phyloP scores from a whole-genome alignment of 2,888 invertebrate species.

The Stegophylla sp. region DNA sequence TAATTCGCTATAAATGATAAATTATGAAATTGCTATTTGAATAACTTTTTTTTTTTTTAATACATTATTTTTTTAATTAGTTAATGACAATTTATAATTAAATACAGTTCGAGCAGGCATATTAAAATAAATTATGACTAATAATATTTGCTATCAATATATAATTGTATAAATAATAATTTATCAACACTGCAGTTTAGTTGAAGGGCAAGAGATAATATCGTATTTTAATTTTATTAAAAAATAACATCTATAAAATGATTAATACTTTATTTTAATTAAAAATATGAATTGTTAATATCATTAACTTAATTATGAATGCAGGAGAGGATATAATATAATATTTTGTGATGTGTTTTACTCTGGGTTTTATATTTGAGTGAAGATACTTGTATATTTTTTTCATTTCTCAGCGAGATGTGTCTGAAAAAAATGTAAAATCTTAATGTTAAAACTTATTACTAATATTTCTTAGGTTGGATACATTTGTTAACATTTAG shows the following conservation, averaged over 20 bases:
- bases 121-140: background rate
- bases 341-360: background rate
- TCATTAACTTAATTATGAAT: background rate
- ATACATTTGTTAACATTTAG: background rate
- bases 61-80: background rate
- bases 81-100: background rate
- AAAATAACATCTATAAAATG: background rate
- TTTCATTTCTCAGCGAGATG: background rate
- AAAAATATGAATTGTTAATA: background rate
- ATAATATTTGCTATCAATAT: background rate
- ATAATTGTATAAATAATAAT: background rate
- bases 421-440: background rate
- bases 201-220: background rate
- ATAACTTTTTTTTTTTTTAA: too few relatives aligned
- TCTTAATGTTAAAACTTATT: background rate
- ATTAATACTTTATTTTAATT: background rate
- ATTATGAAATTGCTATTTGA: too few relatives aligned
- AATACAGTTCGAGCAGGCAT: background rate
- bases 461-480: background rate
- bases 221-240: background rate
- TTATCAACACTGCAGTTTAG: background rate
- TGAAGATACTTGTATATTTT: background rate
- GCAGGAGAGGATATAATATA: background rate
- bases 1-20: too few relatives aligned
- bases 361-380: background rate